Evolutionary conservation across 2,797 vertebrate species (phyloP), one percentile per base, ranked within the genome.

Genomic region (Chelon labrosus): DNA sequence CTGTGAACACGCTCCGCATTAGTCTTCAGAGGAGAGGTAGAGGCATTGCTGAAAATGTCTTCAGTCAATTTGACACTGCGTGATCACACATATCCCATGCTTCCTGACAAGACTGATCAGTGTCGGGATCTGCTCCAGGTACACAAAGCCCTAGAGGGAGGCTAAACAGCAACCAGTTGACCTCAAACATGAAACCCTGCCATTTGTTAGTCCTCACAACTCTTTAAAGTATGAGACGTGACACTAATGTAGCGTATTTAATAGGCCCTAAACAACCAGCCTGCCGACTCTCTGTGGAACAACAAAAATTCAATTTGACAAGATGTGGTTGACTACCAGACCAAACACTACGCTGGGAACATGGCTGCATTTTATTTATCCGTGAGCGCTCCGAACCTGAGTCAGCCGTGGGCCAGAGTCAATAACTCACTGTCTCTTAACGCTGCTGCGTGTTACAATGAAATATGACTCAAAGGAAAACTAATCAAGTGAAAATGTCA

Each of bases 231-330:
- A 75, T 57, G 60, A 69, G 62, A 9, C 57, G 46, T 68, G 84
- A 84, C 85, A 82, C 52, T 61, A 72, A 81, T 50, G 64, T n/a
- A 69, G 62, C 1, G 16, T 57, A 41, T 70, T 63, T 77, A 84
- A 87, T 73, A 75, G 65, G 44, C 19, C 20, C 51, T 39, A 37
- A 81, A 91, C 46, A 62, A 76, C 58, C 27, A 50, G 68, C 62
- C 75, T 78, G 75, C 69, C 74, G 81, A 84, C 51, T 72, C 77
- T 70, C 38, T 52, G 63, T 9, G 39, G 41, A 49, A 75, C 74
- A 64, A 65, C 37, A 22, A 66, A 61, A 79, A 76, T 51, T 74
- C 1, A 59, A 73, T 77, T 69, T 64, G 75, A 65, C 57, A 35
- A 20, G 64, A 65, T n/a, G 9, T 7, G 62, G 60, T 68, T 7